Base-by-base conservation (phyloP, 2,888 invertebrate species). In the Troides oblongomaculatus region DNA sequence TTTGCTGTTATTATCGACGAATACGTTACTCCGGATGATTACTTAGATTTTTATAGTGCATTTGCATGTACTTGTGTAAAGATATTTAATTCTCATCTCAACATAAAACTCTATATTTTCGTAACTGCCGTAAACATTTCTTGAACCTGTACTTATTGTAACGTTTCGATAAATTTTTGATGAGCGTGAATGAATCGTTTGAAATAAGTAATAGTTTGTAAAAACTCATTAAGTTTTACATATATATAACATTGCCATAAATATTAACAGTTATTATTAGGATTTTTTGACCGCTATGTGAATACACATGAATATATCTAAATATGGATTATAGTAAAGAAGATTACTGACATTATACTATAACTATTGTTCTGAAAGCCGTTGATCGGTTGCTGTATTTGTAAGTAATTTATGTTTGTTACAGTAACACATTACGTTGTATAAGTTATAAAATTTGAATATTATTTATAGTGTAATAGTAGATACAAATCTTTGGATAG, bases 1-100 rank as follows among this genome's bases (percentile, higher is more conserved):
- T 66, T 62, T 70, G 50, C 53, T 56, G 62, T 25, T 43, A 62
- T 58, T 62, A 56, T 65, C 65, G 53, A 60, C 21, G 50, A 30
- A 53, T 66, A 18, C 39, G 10, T 62, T 65, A 57, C 58, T 53
- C 25, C n/a, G 23, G 58, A 50, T 60, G 64, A 69, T 65, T 61
- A 58, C 62, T 69, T 62, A 64, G 21, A 57, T 62, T 64, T 65
- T 62, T 65, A 53, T 62, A 43, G 21, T 50, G 10, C 46, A 46
- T 46, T 46, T 46, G 18, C n/a, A 53, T 53, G 18, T 53, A 53
- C 8, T 53, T 53, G 6, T n/a, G 46, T 46, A 12, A n/a, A 53
- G n/a, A 18, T n/a, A 53, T 53, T n/a, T 53, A 53, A 18, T 12
- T 7, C 53, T 53, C 18, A 53, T 2, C 14, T 46, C 14, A 14